These are phyloP conservation scores for Xerus inauris DNA, from an alignment of 2,113 vertebrate species.

Conservation along the genomic window DNA sequence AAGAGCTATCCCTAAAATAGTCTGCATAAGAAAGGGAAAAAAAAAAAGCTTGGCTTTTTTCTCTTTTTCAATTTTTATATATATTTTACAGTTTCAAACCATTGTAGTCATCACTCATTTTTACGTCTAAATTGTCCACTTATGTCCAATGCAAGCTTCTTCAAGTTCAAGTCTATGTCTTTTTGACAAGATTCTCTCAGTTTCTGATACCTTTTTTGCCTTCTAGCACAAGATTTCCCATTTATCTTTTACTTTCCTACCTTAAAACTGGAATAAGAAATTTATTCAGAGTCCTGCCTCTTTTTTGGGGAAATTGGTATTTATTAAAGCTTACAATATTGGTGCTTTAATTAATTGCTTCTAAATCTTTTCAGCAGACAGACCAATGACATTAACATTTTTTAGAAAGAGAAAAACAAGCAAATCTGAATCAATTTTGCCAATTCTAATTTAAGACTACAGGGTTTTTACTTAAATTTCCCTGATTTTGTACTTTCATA, in stretches of 20 bases:
- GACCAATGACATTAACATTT: not conserved
- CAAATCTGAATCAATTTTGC: not conserved
- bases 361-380: not conserved
- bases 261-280: not conserved
- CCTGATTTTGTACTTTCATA: not conserved
- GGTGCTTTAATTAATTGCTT: not conserved
- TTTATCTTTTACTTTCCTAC: not conserved
- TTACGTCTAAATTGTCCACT: not conserved
- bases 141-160: not conserved
- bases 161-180: not conserved
- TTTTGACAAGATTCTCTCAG: not conserved
- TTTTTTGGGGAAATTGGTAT: not conserved
- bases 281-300: not conserved
- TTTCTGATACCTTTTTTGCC: not conserved
- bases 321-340: not conserved
- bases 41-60: not conserved
- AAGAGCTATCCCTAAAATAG: not conserved
- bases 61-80: constrained; percentile 4
- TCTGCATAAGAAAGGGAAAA: not conserved
- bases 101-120: not conserved
- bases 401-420: not conserved
- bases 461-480: not conserved
- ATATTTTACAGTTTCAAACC: not conserved
- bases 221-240: not conserved
- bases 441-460: constrained; percentile 19